Base-by-base conservation (phyloP, 2,888 invertebrate genomes). In the Agrilus cyanescens region DNA sequence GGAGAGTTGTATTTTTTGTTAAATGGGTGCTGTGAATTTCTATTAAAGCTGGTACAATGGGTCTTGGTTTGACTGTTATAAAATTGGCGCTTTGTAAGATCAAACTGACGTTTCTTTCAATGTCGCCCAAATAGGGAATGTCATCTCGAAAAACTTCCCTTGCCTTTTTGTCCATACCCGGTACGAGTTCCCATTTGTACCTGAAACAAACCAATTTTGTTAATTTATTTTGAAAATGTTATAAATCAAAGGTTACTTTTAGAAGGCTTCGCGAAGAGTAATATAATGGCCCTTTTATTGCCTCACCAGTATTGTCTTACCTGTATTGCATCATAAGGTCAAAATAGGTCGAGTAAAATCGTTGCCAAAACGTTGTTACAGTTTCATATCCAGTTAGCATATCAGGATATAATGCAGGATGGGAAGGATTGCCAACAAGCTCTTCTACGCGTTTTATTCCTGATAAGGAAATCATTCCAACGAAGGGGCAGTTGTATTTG, bases 321-420 rank as follows among this genome's bases (percentile, higher is more conserved):
- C 18, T 18, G 18, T 18, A 18, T 4, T 18, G 5, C 18, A 18
- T 18, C 18, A 18, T 18, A 18, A 5, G 4, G 5, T 18, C 18
- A 18, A 18, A 60, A 4, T 54, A 40, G 4, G 53, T 53, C 40
- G 56, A 59, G 41, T 51, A 51, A 4, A 59, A 38, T 37, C 61
- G 48, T 47, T 68, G 63, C 29, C 68, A 69, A 31, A 67, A 56
- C n/a, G 61, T 70, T 45, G 72, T 50, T 45, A 70, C 64, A 34
- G 64, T 60, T 43, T 64, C 43, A 15, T 45, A 51, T 20, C 50
- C 53, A 15, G 60, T 42, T 40, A 57, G 50, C 49, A 58, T 53
- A 41, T 61, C 60, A 1, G 59, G 57, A 42, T 56, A 53, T 13
- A 58, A 14, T 5, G 54, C 49, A 5, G 57, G 54, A 20, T 53